Percentiles rank a stretch among this genome's conserved stretches.
Evolutionary conservation across 2,888 invertebrate species (phyloP).

Genomic region (Megastigmus dorsalis): DNA sequence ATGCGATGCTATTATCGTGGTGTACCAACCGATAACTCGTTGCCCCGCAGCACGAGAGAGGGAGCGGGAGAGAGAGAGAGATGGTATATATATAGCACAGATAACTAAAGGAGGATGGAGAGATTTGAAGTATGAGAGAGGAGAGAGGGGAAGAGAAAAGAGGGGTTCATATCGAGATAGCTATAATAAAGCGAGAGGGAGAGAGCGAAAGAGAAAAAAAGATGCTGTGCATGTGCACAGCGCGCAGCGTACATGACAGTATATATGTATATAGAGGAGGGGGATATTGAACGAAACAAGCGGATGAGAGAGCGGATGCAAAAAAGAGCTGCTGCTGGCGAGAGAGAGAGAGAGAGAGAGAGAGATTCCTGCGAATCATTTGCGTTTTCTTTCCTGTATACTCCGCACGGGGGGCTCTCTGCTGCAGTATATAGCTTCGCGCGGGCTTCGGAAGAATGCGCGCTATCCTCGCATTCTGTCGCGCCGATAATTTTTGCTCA

Average conservation of each 20-base stretch:
- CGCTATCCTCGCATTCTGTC: constrained; percentile 21
- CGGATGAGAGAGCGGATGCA: not conserved
- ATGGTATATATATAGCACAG: constrained; percentile 48
- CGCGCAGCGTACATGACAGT: too few relatives aligned
- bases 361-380: constrained; percentile 45
- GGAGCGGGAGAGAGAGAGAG: constrained; percentile 41
- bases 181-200: not conserved
- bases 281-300: constrained; percentile 15
- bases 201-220: not conserved
- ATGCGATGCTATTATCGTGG: constrained; percentile 71
- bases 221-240: too few relatives aligned
- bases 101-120: not conserved
- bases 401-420: too few relatives aligned
- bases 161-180: constrained; percentile 9
- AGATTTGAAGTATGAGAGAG: constrained; percentile 1
- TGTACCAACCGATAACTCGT: constrained; percentile 67
- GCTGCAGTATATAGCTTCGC: too few relatives aligned
- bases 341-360: too few relatives aligned
- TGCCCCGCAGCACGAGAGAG: constrained; percentile 38
- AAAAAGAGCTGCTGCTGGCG: not conserved
- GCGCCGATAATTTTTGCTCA: constrained; percentile 33
- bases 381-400: constrained; percentile 29
- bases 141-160: not conserved
- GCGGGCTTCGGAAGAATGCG: constrained; percentile 41
- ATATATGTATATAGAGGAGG: too few relatives aligned